phyloP scores from a whole-genome alignment of 2,888 invertebrate species.

The Xanthostigma xanthostigma region DNA sequence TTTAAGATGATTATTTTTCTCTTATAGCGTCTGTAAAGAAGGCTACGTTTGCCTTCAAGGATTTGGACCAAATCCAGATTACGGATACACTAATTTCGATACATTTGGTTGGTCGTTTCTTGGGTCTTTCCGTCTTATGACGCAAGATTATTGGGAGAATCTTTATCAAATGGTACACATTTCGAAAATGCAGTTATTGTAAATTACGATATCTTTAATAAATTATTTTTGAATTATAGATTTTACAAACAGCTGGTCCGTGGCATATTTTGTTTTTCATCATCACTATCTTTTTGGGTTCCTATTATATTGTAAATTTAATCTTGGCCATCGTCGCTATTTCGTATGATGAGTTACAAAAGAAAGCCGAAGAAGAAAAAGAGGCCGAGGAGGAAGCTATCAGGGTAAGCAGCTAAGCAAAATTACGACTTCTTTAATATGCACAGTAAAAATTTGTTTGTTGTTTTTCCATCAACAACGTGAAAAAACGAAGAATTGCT shows the following conservation, averaged over 20 bases:
- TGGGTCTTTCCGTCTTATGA: constrained; percentile 95
- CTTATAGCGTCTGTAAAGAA: constrained; percentile 60
- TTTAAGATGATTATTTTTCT: background rate
- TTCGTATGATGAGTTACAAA: constrained; percentile 97
- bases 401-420: constrained; percentile 40
- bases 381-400: constrained; percentile 89
- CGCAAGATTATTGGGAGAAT: constrained; percentile 98
- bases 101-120: constrained; percentile 95
- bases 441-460: background rate
- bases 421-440: constrained; percentile 4
- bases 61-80: constrained; percentile 87
- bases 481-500: background rate
- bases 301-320: constrained; percentile 97
- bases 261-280: constrained; percentile 98
- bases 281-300: constrained; percentile 95
- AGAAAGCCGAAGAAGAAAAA: constrained; percentile 93
- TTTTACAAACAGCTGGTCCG: constrained; percentile 87
- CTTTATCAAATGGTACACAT: constrained; percentile 78
- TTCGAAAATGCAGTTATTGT: background rate
- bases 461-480: too few relatives aligned
- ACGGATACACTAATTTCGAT: constrained; percentile 95
- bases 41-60: constrained; percentile 85
- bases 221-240: constrained; percentile 31
- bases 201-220: constrained; percentile 3
- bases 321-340: constrained; percentile 99